phyloP scores from a whole-genome alignment of 2,797 vertebrate genomes.

The Carduelis carduelis region DNA sequence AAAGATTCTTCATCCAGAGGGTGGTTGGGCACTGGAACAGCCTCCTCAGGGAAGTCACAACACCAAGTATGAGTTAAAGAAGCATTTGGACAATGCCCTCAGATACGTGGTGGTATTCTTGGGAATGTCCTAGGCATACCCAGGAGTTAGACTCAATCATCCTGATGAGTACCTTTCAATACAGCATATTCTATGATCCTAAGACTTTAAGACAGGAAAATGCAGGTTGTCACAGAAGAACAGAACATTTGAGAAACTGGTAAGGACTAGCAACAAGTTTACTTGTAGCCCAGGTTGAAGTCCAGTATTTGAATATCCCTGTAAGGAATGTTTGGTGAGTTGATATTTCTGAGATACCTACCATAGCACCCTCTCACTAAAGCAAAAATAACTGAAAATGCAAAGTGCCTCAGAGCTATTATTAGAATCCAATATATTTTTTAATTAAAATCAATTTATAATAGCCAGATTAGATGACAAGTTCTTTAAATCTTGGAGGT shows the following conservation, averaged over 20 bases:
- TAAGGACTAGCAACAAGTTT: not conserved
- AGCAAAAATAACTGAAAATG: not conserved
- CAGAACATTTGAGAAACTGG: not conserved
- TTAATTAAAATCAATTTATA: not conserved
- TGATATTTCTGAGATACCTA: not conserved
- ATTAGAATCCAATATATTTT: not conserved
- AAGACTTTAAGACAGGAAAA: not conserved
- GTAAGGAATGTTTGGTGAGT: rapidly evolving
- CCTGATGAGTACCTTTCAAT: not conserved
- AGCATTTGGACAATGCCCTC: not conserved
- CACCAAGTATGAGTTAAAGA: not conserved
- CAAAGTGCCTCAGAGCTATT: not conserved
- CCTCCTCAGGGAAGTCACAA: not conserved
- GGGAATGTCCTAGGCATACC: not conserved
- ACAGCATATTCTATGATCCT: not conserved
- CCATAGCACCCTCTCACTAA: not conserved
- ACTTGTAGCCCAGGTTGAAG: not conserved
- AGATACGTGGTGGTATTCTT: not conserved
- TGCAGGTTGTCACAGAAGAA: not conserved
- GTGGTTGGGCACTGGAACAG: rapidly evolving
- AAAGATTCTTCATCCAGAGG: not conserved
- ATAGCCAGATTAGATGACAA: not conserved
- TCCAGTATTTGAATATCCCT: not conserved
- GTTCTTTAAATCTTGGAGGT: not conserved
- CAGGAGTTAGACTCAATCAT: not conserved